phyloP scores from a whole-genome alignment of 2,797 vertebrate genomes.

The Psittacula derbiana region DNA sequence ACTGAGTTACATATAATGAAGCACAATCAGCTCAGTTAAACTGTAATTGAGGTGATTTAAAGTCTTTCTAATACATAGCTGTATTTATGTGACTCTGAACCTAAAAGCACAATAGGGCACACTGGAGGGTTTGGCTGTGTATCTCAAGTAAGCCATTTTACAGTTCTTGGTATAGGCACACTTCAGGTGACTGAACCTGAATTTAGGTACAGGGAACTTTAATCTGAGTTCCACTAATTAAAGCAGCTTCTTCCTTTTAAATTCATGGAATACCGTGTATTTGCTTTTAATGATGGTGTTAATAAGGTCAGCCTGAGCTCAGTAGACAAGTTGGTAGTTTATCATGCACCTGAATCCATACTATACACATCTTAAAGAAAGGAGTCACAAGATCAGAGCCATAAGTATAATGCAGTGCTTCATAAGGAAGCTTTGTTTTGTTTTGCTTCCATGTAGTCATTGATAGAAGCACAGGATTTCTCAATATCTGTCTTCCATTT shows the following conservation, averaged over 20 bases:
- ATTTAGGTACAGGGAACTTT: neutral
- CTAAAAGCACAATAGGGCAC: neutral
- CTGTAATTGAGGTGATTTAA: neutral
- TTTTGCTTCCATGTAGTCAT: constrained; percentile 42
- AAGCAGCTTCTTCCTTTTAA: constrained; percentile 32
- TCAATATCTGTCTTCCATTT: constrained; percentile 39
- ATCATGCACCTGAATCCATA: constrained; percentile 15
- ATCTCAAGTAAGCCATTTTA: neutral
- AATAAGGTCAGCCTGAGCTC: constrained; percentile 42
- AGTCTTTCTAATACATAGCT: neutral
- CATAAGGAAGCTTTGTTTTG: neutral
- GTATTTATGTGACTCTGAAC: fast-evolving
- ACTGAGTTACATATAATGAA: neutral
- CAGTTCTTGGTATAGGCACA: fast-evolving
- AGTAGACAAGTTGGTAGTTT: constrained; percentile 16
- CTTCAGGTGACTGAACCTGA: neutral
- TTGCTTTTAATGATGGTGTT: constrained; percentile 40
- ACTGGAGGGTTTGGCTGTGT: neutral
- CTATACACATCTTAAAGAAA: constrained; percentile 33
- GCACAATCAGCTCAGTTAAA: neutral
- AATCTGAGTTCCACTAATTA: constrained; percentile 9
- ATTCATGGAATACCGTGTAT: constrained; percentile 15
- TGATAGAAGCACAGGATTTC: constrained; percentile 31
- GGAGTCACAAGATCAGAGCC: neutral
- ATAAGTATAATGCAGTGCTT: constrained; percentile 1